Conservation (phyloP, 2,888 invertebrate genomes). For the Ophion ventricosus region DNA sequence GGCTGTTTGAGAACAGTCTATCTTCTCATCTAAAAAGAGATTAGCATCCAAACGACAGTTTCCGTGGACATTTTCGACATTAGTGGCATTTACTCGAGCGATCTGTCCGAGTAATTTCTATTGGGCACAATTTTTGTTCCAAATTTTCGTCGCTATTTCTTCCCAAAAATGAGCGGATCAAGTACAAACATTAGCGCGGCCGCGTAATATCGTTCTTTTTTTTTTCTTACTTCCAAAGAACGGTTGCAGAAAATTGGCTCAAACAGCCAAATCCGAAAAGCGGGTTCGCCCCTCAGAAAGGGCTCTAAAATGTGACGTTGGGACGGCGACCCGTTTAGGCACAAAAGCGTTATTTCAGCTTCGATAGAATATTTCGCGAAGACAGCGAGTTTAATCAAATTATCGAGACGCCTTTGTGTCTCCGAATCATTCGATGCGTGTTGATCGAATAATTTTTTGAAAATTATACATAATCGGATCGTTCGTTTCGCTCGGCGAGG, state of each 20-base stretch:
- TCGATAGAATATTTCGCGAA: slow-evolving; percentile 13
- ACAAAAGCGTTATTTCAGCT: slow-evolving; percentile 53
- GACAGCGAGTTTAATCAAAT: slow-evolving; percentile 18
- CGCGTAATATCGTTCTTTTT: background rate
- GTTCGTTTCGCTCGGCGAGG: background rate
- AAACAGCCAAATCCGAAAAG: background rate
- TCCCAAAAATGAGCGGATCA: background rate
- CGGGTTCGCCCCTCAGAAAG: background rate
- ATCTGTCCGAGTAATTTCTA: background rate
- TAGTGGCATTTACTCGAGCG: slow-evolving; percentile 6
- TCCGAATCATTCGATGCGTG: background rate
- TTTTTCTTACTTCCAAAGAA: background rate
- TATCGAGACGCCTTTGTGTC: background rate
- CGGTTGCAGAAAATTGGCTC: background rate
- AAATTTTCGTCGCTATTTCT: background rate
- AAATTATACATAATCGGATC: background rate
- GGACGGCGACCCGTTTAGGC: slow-evolving; percentile 35
- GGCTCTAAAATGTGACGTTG: slow-evolving; percentile 3
- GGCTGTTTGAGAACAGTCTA: background rate
- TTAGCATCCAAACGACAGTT: background rate
- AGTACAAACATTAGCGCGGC: background rate
- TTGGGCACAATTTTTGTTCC: too few relatives aligned
- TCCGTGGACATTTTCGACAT: background rate
- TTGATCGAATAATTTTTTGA: background rate
- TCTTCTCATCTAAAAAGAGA: background rate